Base-by-base conservation (phyloP, 1,140 invertebrate species). In the Diploscapter pachys region DNA sequence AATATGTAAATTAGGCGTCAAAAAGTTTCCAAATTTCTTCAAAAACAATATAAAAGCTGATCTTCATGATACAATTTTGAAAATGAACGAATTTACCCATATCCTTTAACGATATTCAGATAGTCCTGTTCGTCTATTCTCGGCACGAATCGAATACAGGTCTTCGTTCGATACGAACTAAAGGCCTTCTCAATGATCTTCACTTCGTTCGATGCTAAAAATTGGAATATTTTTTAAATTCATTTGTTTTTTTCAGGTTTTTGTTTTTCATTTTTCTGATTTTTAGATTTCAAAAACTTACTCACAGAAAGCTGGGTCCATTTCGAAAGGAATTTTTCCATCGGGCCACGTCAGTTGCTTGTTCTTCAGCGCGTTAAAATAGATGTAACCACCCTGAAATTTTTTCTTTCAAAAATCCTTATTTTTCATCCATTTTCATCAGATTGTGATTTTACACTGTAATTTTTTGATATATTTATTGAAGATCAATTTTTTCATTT, bases 281-380 rank as follows among this genome's bases (percentile, higher is more conserved):
- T 59, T 13, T 13, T 31, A 5, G 56, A 48, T 31, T 56, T 61
- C 63, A 48, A 51, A 74, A 79, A 80, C 71, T 80, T 74, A 84
- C 78, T 80, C 78, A 84, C 83, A 81, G 78, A 84, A 84, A 59
- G 80, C 81, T 54, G 77, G 63, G 78, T 84, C 83, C 79, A 84
- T 67, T 70, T 80, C 80, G 69, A 81, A 84, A 3, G 83, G 83
- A 50, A 84, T 75, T 48, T 81, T 71, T 54, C 82, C 83, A 63
- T 80, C 68, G 4, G 81, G 55, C 82, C 82, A 83, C 51, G 66
- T 79, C 5, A 82, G 62, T 71, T 82, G 79, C 57, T 80, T 80
- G 63, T 82, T 82, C 55, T 81, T 80, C 6, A 82, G 56, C 0
- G 79, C 81, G 57, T 82, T 82, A 70, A 76, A 73, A n/a, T 72